Conservation (phyloP, 1,140 invertebrate genomes). For the Bombus confusus region DNA sequence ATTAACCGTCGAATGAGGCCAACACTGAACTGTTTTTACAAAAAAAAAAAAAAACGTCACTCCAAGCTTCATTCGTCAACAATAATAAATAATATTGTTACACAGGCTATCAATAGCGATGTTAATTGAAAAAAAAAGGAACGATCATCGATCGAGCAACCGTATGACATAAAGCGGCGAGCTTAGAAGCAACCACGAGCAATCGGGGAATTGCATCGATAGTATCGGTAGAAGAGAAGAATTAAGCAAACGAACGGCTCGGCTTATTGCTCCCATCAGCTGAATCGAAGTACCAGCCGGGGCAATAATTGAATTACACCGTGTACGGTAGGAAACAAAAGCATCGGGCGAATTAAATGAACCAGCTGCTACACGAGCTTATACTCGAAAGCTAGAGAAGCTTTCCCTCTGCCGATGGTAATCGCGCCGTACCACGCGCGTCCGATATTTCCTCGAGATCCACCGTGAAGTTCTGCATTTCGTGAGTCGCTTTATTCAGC, state of each 20-base stretch:
- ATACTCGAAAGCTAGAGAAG: not conserved
- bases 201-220: not conserved
- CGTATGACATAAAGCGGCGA: not conserved
- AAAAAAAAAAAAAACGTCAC: too few relatives aligned
- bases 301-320: conserved; percentile 6
- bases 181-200: not conserved
- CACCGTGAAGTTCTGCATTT: not conserved
- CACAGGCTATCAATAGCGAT: too few relatives aligned
- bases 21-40: too few relatives aligned
- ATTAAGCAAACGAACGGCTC: conserved; percentile 5
- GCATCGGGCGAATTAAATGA: not conserved
- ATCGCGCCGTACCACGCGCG: not conserved
- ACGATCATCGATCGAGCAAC: not conserved
- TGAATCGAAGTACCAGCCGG: not conserved
- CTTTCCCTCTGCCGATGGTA: not conserved
- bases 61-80: too few relatives aligned
- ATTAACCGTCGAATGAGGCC: too few relatives aligned
- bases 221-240: not conserved
- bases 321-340: not conserved
- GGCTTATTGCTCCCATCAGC: not conserved
- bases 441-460: not conserved
- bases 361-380: conserved; percentile 8
- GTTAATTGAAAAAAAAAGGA: not conserved
- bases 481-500: not conserved
- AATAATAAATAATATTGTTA: too few relatives aligned